A percentile compares a stretch with the other conserved stretches of the same genome.
phyloP scores from a whole-genome alignment of 1,140 invertebrate species.

The Hetaerina americana region DNA sequence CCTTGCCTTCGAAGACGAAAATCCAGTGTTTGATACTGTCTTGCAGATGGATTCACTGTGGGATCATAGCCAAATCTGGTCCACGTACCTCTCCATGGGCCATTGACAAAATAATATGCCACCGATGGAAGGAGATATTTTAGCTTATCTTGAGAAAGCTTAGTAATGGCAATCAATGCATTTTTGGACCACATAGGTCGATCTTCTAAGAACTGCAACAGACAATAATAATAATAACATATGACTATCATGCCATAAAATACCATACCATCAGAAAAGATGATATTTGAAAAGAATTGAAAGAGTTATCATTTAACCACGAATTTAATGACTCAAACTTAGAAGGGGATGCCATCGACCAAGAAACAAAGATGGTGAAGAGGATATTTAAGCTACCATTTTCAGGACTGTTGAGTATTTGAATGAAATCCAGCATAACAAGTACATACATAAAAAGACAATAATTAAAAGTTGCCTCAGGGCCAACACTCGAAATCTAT shows the following conservation, averaged over 20 bases:
- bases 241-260: not conserved
- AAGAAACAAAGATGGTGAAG: too few relatives aligned
- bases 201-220: constrained; percentile 47
- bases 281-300: too few relatives aligned
- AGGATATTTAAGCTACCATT: too few relatives aligned
- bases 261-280: too few relatives aligned
- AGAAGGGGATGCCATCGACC: too few relatives aligned
- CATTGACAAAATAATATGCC: constrained; percentile 71
- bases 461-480: too few relatives aligned
- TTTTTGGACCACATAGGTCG: constrained; percentile 76
- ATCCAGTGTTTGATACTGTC: constrained; percentile 76
- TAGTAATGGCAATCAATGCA: constrained; percentile 50
- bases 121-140: constrained; percentile 68
- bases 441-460: too few relatives aligned
- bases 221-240: not conserved
- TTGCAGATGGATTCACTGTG: constrained; percentile 55
- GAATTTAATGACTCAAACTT: too few relatives aligned
- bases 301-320: too few relatives aligned
- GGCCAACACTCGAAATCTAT: too few relatives aligned
- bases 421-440: too few relatives aligned
- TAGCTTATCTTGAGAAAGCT: constrained; percentile 44
- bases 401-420: too few relatives aligned
- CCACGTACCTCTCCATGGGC: constrained; percentile 82
- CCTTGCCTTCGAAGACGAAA: constrained; percentile 60
- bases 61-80: constrained; percentile 78